Conservation (phyloP, 2,888 invertebrate genomes). For the Spodoptera picta region DNA sequence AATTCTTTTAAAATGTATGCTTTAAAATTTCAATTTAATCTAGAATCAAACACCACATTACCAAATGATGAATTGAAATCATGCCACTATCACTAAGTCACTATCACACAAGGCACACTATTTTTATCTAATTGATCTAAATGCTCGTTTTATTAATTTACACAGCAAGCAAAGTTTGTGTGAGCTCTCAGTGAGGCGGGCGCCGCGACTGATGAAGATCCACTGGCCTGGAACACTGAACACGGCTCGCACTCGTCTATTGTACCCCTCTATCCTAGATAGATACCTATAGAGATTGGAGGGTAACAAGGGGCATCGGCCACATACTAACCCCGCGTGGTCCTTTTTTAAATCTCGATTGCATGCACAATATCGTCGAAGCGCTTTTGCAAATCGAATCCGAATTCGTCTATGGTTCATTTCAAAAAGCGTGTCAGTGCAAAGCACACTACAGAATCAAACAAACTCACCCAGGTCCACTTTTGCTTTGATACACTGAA, state of each 20-base stretch:
- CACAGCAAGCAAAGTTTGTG: constrained; percentile 60
- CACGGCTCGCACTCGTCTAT: constrained; percentile 74
- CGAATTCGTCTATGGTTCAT: constrained; percentile 19
- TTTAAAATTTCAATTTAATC: constrained; percentile 8
- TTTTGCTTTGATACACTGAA: constrained; percentile 86
- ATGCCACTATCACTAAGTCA: constrained; percentile 58
- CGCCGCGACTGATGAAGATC: constrained; percentile 77
- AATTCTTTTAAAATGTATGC: not conserved
- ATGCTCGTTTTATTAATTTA: constrained; percentile 48
- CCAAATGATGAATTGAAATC: constrained; percentile 28
- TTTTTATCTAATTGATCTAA: constrained; percentile 52
- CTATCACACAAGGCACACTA: constrained; percentile 49
- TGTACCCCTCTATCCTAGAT: constrained; percentile 61
- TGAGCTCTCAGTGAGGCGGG: constrained; percentile 66
- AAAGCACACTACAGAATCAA: constrained; percentile 69
- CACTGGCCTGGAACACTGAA: constrained; percentile 85
- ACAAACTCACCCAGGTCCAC: constrained; percentile 82
- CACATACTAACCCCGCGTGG: constrained; percentile 45
- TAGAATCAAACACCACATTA: constrained; percentile 15
- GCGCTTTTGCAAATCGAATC: constrained; percentile 41
- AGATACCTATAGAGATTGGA: constrained; percentile 58
- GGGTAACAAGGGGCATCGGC: constrained; percentile 49
- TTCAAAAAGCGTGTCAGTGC: constrained; percentile 64
- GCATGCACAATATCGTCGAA: constrained; percentile 55
- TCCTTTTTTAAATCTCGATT: constrained; percentile 49